These are phyloP conservation scores for Diogma glabrata DNA, from an alignment of 2,888 invertebrate species.

Conservation along the genomic window DNA sequence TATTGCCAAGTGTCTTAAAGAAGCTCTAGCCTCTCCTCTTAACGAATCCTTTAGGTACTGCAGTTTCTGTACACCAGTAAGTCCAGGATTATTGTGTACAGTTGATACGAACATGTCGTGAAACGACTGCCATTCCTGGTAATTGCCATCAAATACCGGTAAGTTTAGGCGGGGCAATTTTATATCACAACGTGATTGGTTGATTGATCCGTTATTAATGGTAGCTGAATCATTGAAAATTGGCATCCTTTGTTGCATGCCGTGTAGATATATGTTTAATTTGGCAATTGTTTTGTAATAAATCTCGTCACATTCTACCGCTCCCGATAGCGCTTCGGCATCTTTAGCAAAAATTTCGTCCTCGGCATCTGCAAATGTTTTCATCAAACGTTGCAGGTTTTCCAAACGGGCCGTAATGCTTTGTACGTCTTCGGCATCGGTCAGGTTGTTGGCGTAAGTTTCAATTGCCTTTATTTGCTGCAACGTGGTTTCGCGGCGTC, in stretches of 20 bases:
- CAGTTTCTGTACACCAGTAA: too few relatives aligned
- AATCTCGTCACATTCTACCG: background rate
- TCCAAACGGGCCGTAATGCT: background rate
- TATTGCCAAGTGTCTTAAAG: background rate
- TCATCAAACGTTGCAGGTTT: slow-evolving; percentile 1
- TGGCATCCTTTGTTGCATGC: background rate
- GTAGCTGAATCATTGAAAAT: background rate
- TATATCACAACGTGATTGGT: too few relatives aligned
- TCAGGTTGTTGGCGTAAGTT: background rate
- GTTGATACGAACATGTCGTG: background rate
- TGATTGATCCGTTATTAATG: background rate
- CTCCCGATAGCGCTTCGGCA: background rate
- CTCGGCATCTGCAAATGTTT: background rate
- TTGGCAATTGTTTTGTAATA: background rate
- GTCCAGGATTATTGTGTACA: background rate
- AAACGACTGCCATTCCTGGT: too few relatives aligned
- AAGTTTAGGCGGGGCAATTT: too few relatives aligned
- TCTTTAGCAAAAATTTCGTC: background rate
- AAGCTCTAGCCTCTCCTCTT: background rate
- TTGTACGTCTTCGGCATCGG: background rate
- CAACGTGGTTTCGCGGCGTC: background rate
- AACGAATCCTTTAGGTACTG: too few relatives aligned
- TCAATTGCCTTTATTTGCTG: background rate
- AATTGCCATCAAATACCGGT: too few relatives aligned
- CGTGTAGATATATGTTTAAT: background rate